These are phyloP conservation scores for Notamacropus eugenii DNA, from an alignment of 2,797 vertebrate species.

Conservation along the genomic window DNA sequence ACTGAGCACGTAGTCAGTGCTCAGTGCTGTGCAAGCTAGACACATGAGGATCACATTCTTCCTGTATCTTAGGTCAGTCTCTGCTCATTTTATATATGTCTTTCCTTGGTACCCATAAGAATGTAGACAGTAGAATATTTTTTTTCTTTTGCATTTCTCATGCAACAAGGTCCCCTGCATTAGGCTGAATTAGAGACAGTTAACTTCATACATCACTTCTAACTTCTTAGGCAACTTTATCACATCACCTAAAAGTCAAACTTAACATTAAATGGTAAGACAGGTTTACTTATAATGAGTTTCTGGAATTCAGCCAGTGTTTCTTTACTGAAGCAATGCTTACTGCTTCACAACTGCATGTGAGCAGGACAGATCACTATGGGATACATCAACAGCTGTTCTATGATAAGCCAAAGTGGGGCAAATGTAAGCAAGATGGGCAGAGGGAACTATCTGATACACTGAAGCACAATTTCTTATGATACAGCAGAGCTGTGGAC, in stretches of 20 bases:
- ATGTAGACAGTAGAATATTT: neutral
- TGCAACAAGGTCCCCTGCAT: neutral
- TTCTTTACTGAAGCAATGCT: neutral
- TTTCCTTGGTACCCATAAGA: neutral
- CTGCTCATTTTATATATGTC: neutral
- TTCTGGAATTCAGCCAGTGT: constrained; percentile 7
- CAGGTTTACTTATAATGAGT: constrained; percentile 1
- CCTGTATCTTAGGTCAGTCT: neutral
- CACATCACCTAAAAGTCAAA: constrained; percentile 24
- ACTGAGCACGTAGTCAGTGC: neutral
- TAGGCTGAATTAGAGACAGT: constrained; percentile 10
- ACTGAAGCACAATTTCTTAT: neutral
- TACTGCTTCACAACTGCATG: neutral
- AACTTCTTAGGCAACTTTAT: constrained; percentile 26
- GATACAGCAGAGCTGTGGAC: neutral
- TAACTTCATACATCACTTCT: neutral
- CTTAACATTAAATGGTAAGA: constrained; percentile 2
- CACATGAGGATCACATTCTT: neutral
- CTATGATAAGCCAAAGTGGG: neutral
- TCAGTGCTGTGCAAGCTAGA: neutral
- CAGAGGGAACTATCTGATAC: neutral
- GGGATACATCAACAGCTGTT: neutral
- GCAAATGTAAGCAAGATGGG: neutral
- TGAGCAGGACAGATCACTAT: neutral
- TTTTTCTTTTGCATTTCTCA: neutral